Percentiles rank a stretch among this genome's conserved stretches.
phyloP scores from a whole-genome alignment of 1,140 invertebrate genomes.

The Drosophila santomea region DNA sequence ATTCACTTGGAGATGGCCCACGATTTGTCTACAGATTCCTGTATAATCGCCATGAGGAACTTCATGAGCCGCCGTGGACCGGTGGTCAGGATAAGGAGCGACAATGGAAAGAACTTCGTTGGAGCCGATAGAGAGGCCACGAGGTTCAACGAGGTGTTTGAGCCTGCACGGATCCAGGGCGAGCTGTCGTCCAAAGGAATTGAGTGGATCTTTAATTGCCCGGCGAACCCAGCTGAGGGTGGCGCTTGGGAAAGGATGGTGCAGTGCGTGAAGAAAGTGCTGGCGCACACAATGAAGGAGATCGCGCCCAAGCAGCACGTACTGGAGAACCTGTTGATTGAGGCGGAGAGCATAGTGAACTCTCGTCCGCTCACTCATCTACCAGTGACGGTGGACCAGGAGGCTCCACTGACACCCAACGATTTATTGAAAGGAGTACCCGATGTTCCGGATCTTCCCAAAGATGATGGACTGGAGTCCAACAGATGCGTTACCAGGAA shows the following conservation, averaged over 20 bases:
- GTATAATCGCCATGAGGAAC: conserved; percentile 1
- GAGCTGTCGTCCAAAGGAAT: conserved; percentile 15
- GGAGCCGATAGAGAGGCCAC: not conserved
- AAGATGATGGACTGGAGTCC: not conserved
- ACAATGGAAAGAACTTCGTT: not conserved
- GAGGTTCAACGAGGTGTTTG: not conserved
- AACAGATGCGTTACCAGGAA: not conserved
- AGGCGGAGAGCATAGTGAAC: conserved; percentile 23
- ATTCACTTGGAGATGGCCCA: not conserved
- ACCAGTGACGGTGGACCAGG: no score
- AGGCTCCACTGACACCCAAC: not conserved
- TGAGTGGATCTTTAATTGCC: conserved; percentile 21
- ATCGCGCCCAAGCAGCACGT: not conserved
- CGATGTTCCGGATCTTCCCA: not conserved
- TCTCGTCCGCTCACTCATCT: conserved; percentile 2
- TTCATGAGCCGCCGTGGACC: not conserved
- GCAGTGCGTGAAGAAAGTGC: not conserved
- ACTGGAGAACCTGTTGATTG: conserved; percentile 8
- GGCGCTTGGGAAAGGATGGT: conserved; percentile 15
- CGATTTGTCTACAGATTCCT: not conserved
- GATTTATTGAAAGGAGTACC: not conserved
- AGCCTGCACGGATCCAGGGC: conserved; percentile 1
- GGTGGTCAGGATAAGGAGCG: not conserved
- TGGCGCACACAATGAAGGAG: conserved; percentile 1
- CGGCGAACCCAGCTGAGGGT: conserved; percentile 10